phyloP scores from a whole-genome alignment of 2,888 invertebrate species.

The Griposia aprilina region DNA sequence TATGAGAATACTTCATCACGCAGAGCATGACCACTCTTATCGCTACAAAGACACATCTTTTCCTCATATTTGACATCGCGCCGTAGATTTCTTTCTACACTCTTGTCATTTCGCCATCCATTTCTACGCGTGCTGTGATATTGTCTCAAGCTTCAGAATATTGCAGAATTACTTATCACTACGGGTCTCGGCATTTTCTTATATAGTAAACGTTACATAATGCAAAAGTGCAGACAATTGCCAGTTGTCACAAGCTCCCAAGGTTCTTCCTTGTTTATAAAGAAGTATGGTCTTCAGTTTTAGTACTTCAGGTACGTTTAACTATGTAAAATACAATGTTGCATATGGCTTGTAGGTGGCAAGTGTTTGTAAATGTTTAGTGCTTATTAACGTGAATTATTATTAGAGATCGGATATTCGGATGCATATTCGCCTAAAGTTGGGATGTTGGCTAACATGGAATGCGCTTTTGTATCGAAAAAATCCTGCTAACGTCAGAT shows the following conservation, averaged over 20 bases:
- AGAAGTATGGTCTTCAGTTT: slow-evolving; percentile 17
- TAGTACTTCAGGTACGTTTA: slow-evolving; percentile 15
- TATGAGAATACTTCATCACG: too few relatives aligned
- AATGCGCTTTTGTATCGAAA: too few relatives aligned
- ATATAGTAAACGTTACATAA: neutral
- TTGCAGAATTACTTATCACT: neutral
- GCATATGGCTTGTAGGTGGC: slow-evolving; percentile 14
- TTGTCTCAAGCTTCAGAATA: neutral
- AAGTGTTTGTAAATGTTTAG: slow-evolving; percentile 17
- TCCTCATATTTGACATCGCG: too few relatives aligned
- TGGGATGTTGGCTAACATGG: too few relatives aligned
- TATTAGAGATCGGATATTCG: too few relatives aligned
- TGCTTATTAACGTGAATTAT: neutral
- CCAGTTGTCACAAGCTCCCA: neutral
- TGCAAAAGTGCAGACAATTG: neutral
- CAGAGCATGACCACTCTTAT: too few relatives aligned
- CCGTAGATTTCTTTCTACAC: too few relatives aligned
- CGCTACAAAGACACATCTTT: too few relatives aligned
- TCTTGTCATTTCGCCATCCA: too few relatives aligned
- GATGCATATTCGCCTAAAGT: too few relatives aligned
- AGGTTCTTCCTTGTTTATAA: slow-evolving; percentile 23
- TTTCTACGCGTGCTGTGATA: too few relatives aligned
- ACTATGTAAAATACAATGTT: slow-evolving; percentile 26
- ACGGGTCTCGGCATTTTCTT: neutral
- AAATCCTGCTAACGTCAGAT: too few relatives aligned